phyloP scores from a whole-genome alignment of 2,888 invertebrate species.

The Druceiella hillmani region DNA sequence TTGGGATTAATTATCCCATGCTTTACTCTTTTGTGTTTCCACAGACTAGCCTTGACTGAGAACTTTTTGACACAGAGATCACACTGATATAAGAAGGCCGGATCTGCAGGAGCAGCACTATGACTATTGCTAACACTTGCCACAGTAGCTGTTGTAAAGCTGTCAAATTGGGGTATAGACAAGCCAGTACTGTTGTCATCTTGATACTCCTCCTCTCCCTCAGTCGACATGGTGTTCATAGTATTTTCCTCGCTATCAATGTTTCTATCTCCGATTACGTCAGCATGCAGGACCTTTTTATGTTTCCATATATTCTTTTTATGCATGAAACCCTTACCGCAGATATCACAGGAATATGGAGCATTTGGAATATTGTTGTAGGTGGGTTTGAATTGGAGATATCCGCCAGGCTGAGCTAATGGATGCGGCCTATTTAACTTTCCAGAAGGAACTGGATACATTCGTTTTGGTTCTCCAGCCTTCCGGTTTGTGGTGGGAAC shows the following conservation, averaged over 20 bases:
- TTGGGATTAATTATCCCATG: constrained; percentile 42
- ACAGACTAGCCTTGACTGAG: constrained; percentile 42
- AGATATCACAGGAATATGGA: constrained; percentile 56
- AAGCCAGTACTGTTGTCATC: constrained; percentile 43
- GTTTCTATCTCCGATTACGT: constrained; percentile 40
- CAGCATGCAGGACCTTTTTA: constrained; percentile 49
- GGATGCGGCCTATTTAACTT: constrained; percentile 39
- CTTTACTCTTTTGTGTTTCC: constrained; percentile 50
- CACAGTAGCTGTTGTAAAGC: constrained; percentile 37
- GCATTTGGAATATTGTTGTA: constrained; percentile 46
- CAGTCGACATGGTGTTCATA: constrained; percentile 44
- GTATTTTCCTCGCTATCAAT: constrained; percentile 46
- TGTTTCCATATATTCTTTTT: constrained; percentile 53
- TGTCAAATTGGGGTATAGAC: constrained; percentile 48
- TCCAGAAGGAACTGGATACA: constrained; percentile 38
- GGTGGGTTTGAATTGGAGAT: constrained; percentile 36
- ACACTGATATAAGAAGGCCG: constrained; percentile 30
- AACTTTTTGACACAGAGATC: constrained; percentile 46
- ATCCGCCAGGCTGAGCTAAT: constrained; percentile 30
- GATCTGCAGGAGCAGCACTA: constrained; percentile 27
- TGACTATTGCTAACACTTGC: constrained; percentile 11
- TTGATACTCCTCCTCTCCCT: constrained; percentile 42
- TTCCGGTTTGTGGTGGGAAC: constrained; percentile 48
- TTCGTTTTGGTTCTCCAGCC: constrained; percentile 38
- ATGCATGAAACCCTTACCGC: constrained; percentile 57